A percentile compares a stretch with the other conserved stretches of the same genome.
These are phyloP conservation scores for Protodeltote pygarga DNA, from an alignment of 2,888 invertebrate genomes.

Conservation along the genomic window DNA sequence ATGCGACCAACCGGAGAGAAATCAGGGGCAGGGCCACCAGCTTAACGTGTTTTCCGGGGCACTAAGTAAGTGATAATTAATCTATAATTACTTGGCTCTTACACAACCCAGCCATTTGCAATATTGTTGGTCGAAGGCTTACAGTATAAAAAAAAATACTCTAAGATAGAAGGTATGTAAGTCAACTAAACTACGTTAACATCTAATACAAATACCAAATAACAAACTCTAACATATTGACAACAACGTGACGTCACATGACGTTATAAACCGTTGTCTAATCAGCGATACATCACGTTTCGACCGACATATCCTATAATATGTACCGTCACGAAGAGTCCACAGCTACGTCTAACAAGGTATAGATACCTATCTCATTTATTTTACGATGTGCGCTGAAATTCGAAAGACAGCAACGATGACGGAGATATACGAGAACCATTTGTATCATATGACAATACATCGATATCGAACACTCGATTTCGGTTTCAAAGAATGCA, in stretches of 20 bases:
- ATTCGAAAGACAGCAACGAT: constrained; percentile 8
- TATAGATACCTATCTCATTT: constrained; percentile 20
- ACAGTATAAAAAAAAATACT: too few relatives aligned
- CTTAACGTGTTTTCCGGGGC: too few relatives aligned
- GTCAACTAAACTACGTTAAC: too few relatives aligned
- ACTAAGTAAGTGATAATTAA: too few relatives aligned
- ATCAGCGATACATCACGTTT: constrained; percentile 5
- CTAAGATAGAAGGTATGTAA: too few relatives aligned
- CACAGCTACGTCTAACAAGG: background rate
- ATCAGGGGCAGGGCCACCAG: too few relatives aligned
- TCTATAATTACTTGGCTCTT: too few relatives aligned
- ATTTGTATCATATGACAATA: constrained; percentile 8
- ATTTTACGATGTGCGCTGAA: constrained; percentile 7
- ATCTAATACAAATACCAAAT: too few relatives aligned
- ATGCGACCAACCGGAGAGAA: too few relatives aligned
- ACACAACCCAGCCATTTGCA: too few relatives aligned
- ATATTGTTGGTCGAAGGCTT: too few relatives aligned
- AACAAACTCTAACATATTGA: too few relatives aligned
- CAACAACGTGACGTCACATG: constrained; percentile 6
- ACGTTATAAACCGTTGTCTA: constrained; percentile 13
- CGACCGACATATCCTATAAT: background rate
- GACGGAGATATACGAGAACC: constrained; percentile 1
- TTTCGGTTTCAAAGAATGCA: constrained; percentile 2
- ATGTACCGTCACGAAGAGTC: background rate
- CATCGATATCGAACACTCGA: background rate